Base-by-base conservation (phyloP, 2,113 vertebrate genomes). In the Sciurus niger region DNA sequence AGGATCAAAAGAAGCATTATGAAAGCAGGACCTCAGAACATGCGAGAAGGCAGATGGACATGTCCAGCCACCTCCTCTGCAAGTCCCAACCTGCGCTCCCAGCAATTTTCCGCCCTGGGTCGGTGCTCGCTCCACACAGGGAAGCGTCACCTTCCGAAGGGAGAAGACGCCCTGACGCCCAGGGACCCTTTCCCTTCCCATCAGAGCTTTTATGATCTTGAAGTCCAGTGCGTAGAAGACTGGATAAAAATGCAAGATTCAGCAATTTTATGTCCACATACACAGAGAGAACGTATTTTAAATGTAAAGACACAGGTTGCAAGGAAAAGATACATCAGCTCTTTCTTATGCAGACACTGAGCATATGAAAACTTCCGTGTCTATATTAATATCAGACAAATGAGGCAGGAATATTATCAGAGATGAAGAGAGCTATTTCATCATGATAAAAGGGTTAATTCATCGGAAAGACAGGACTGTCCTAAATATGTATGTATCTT, bases 401-500 rank as follows among this genome's bases (percentile, higher is more conserved):
- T 91, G 89, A 93, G 76, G 76, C 90, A 74, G 30, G 37, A 87
- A 74, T 82, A 88, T 67, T 68, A 84, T 77, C 65, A 96, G 60
- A 84, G 46, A 84, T 63, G 24, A 84, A 74, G 25, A 90, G 24
- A 17, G n/a, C 37, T 90, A 79, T 55, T 94, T 90, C n/a, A 79
- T 90, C 95, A 73, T 68, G 63, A 74, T 89, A 76, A 70, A 88
- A 74, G 48, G 51, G 46, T 93, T 84, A 34, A 94, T 78, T 96
- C 72, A 95, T 94, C 84, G 95, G 84, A 96, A 96, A 96, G 72
- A 68, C 46, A 77, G 22, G 34, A 68, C 51, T 84, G 17, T 91
- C 24, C 9, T 76, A 87, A 94, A 73, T 86, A 67, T 58, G 20
- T 68, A 37, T 95, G 5, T 74, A 46, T 73, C 55, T 92, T 76